Conservation (phyloP, 2,888 invertebrate genomes). For the Iphiclides podalirius region DNA sequence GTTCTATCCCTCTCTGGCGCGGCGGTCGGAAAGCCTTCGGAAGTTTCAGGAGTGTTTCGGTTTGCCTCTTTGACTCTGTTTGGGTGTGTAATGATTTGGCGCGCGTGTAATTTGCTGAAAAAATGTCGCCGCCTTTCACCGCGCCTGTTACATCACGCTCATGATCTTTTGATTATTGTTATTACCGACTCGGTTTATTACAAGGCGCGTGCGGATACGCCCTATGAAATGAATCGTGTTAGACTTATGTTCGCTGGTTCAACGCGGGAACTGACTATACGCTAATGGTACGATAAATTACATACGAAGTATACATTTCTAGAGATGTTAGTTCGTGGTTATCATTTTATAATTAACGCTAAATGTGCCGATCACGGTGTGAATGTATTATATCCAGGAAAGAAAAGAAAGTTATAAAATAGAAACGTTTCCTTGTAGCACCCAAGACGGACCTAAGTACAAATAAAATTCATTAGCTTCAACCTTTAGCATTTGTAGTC, state of each 20-base stretch:
- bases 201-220: constrained; percentile 32
- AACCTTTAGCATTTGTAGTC: constrained; percentile 42
- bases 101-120: constrained; percentile 72
- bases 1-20: constrained; percentile 51
- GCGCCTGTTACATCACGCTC: constrained; percentile 47
- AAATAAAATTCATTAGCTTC: constrained; percentile 39
- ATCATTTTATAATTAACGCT: too few species aligned
- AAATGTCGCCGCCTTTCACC: constrained; percentile 59
- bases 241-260: too few species aligned
- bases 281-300: too few species aligned
- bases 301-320: too few species aligned
- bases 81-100: constrained; percentile 77
- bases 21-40: constrained; percentile 65
- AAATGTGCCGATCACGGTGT: too few species aligned
- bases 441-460: too few species aligned
- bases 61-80: constrained; percentile 78
- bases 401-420: too few species aligned
- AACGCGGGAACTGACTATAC: too few species aligned
- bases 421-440: too few species aligned
- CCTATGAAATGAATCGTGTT: constrained; percentile 21
- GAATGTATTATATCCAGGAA: too few species aligned
- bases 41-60: constrained; percentile 75
- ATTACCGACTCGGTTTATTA: constrained; percentile 33
- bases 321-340: too few species aligned
- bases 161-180: constrained; percentile 54